These are phyloP conservation scores for Ammodytes marinus DNA, from an alignment of 2,113 vertebrate species.

Conservation along the genomic window DNA sequence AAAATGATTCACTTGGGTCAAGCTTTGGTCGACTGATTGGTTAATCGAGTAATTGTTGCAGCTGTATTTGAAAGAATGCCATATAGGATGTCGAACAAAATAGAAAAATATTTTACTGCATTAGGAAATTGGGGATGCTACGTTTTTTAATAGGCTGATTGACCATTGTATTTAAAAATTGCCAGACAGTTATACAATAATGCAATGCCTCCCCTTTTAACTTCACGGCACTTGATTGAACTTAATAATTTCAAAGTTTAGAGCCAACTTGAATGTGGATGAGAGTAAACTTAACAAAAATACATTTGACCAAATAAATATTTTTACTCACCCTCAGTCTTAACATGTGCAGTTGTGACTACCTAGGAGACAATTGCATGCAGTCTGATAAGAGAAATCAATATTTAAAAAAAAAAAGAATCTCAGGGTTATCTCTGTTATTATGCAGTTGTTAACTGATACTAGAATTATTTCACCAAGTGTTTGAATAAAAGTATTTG, in stretches of 20 bases:
- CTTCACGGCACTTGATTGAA: background rate
- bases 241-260: background rate
- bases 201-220: background rate
- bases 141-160: background rate
- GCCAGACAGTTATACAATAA: background rate
- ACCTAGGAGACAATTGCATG: background rate
- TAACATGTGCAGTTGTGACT: background rate
- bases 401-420: background rate
- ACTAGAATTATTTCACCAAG: no score
- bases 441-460: background rate
- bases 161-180: background rate
- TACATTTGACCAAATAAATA: background rate
- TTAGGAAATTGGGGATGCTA: background rate
- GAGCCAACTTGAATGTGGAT: background rate
- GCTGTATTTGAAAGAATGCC: background rate
- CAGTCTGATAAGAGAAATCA: conserved; percentile 24
- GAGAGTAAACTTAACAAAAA: conserved; percentile 4
- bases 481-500: no score
- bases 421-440: background rate
- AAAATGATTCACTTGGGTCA: background rate
- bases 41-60: background rate
- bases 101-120: background rate
- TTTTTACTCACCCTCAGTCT: background rate
- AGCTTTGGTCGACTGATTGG: background rate
- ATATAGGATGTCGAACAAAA: background rate